Conservation (phyloP, 2,888 invertebrate species). For the Eilema caniola region DNA sequence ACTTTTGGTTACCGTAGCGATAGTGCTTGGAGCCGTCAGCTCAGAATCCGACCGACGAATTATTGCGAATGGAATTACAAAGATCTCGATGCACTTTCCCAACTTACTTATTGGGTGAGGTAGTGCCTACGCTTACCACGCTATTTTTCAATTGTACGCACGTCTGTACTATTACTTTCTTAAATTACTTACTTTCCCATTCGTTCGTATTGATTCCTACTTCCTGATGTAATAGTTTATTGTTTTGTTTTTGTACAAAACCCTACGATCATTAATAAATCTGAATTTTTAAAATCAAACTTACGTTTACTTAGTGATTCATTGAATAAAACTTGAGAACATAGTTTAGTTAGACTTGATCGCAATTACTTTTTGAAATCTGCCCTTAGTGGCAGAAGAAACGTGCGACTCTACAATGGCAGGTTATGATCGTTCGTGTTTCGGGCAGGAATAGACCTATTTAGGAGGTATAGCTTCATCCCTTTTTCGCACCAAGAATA, state of each 20-base stretch:
- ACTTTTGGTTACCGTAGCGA: conserved; percentile 52
- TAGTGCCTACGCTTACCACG: conserved; percentile 54
- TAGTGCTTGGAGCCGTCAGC: conserved; percentile 50
- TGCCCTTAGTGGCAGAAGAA: background rate
- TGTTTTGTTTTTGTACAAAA: background rate
- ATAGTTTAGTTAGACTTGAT: background rate
- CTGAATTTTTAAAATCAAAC: background rate
- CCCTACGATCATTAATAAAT: background rate
- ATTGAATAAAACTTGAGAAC: background rate
- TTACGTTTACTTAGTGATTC: background rate
- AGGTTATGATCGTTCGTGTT: too few relatives aligned
- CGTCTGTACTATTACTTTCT: conserved; percentile 22
- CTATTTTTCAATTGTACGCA: conserved; percentile 68
- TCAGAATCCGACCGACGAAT: conserved; percentile 63
- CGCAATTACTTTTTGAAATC: background rate
- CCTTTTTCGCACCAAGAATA: too few relatives aligned
- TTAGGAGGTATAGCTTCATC: too few relatives aligned
- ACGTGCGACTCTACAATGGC: too few relatives aligned
- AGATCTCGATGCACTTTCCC: conserved; percentile 70
- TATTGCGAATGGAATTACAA: conserved; percentile 67
- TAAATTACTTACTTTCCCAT: conserved; percentile 4
- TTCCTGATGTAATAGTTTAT: conserved; percentile 1
- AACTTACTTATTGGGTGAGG: conserved; percentile 59
- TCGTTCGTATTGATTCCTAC: background rate
- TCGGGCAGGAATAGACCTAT: too few relatives aligned